phyloP scores from a whole-genome alignment of 2,113 vertebrate species.

The Xiphophorus maculatus region DNA sequence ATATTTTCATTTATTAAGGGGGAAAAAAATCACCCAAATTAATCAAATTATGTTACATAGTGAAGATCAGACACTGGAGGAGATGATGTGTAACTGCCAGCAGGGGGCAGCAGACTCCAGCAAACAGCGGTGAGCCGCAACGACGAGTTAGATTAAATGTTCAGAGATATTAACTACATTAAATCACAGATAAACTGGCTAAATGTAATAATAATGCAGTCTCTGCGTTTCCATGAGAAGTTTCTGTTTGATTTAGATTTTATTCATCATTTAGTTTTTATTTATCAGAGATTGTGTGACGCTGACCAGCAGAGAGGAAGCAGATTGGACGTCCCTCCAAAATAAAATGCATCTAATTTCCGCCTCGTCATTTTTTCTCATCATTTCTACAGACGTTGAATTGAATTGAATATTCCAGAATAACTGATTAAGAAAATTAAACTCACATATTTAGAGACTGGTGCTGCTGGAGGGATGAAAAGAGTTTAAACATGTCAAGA shows the following conservation, averaged over 20 bases:
- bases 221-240: too few relatives aligned
- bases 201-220: not conserved
- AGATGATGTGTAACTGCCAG: not conserved
- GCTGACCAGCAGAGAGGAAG: not conserved
- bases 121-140: not conserved
- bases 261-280: too few relatives aligned
- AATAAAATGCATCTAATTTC: slow-evolving; percentile 22
- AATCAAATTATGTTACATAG: too few relatives aligned
- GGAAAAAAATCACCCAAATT: too few relatives aligned
- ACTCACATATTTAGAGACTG: not conserved
- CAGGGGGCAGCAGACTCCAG: slow-evolving; percentile 45
- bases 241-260: too few relatives aligned
- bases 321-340: not conserved
- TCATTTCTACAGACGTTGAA: not conserved
- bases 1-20: too few relatives aligned
- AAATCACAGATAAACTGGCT: not conserved
- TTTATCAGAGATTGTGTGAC: not conserved
- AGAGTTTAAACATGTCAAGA: not conserved
- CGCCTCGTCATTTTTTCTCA: not conserved
- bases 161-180: not conserved
- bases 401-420: not conserved
- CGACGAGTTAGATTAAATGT: too few relatives aligned
- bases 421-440: not conserved
- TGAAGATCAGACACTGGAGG: too few relatives aligned
- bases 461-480: too few relatives aligned